Evolutionary conservation across 2,888 invertebrate species (phyloP).

Genomic region (Harpalus rubripes): DNA sequence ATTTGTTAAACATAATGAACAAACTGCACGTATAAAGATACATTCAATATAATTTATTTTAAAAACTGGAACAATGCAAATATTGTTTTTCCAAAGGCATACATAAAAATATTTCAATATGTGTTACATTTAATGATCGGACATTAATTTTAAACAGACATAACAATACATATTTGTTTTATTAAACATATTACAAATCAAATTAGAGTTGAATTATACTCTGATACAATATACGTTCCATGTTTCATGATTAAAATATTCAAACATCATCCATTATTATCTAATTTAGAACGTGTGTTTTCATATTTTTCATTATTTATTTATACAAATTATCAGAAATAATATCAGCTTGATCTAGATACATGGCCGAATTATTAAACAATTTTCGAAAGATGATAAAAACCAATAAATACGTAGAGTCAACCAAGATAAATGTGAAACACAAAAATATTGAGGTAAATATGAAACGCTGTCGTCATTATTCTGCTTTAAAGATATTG

Average conservation of each 20-base stretch:
- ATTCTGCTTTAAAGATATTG: too few relatives aligned
- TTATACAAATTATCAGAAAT: not conserved
- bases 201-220: constrained; percentile 30
- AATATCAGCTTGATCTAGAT: not conserved
- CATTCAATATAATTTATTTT: not conserved
- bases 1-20: not conserved
- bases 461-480: too few relatives aligned
- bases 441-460: too few relatives aligned
- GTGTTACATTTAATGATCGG: constrained; percentile 7
- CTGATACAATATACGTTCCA: constrained; percentile 5
- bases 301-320: constrained; percentile 13
- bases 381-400: too few relatives aligned
- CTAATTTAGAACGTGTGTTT: constrained; percentile 25
- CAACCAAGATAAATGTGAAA: too few relatives aligned
- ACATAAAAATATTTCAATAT: not conserved
- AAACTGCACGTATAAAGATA: not conserved
- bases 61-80: not conserved
- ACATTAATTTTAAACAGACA: constrained; percentile 31
- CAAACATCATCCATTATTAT: constrained; percentile 41
- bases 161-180: constrained; percentile 33
- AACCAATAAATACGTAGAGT: too few relatives aligned
- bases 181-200: constrained; percentile 40
- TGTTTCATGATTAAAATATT: constrained; percentile 40
- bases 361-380: too few relatives aligned
- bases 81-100: not conserved